Evolutionary conservation across 2,113 vertebrate genomes (phyloP).

Genomic region (Planiliza haematocheilus): DNA sequence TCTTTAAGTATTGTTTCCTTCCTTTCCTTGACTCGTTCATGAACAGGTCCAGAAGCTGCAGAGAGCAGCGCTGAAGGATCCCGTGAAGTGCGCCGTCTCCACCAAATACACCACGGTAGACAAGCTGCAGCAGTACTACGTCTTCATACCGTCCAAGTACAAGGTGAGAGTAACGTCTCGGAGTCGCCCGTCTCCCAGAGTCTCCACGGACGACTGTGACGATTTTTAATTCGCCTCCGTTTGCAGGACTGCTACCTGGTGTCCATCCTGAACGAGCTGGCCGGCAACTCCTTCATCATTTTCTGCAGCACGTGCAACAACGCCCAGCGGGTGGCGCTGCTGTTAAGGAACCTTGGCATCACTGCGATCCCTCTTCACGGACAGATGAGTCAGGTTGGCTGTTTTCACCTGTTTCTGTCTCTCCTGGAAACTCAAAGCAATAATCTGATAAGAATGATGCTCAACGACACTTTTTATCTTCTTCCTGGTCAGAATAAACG

Average conservation of each 20-base stretch:
- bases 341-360: conserved; percentile 95
- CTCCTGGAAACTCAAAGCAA: too few relatives aligned
- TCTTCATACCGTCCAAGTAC: conserved; percentile 97
- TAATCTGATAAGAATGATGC: too few relatives aligned
- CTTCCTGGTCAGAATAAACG: conserved; percentile 89
- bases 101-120: conserved; percentile 98
- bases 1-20: neutral
- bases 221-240: neutral
- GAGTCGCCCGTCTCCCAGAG: too few relatives aligned
- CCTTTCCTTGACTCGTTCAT: neutral
- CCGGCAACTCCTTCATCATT: conserved; percentile 98
- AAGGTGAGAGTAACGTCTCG: conserved; percentile 82
- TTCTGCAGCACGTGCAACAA: conserved; percentile 98
- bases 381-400: conserved; percentile 99
- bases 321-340: conserved; percentile 93
- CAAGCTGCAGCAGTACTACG: conserved; percentile 96
- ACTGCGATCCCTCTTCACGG: conserved; percentile 97
- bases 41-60: conserved; percentile 97
- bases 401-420: too few relatives aligned
- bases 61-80: conserved; percentile 94
- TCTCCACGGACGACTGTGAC: too few relatives aligned
- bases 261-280: conserved; percentile 95
- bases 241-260: conserved; percentile 96
- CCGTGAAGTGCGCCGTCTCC: conserved; percentile 95
- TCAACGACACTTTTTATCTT: too few relatives aligned